Evolutionary conservation across 2,888 invertebrate species (phyloP).

Genomic region (Drosophila anomelani): DNA sequence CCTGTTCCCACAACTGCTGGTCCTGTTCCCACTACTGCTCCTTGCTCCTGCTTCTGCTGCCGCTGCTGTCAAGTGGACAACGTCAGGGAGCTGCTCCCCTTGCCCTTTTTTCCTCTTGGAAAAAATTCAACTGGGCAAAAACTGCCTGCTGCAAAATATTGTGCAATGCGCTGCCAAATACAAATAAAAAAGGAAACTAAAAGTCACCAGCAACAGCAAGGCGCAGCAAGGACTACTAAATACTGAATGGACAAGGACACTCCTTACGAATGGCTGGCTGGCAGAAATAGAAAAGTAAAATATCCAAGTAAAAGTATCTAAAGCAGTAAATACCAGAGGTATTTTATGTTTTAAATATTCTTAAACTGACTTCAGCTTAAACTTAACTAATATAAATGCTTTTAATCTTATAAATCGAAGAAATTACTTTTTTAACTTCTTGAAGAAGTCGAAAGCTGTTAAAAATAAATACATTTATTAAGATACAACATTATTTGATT

Average conservation of each 20-base stretch:
- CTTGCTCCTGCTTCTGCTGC: constrained; percentile 43
- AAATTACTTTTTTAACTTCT: background rate
- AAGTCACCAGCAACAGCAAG: constrained; percentile 12
- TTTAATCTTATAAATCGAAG: background rate
- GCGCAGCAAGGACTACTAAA: constrained; percentile 13
- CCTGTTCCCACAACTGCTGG: constrained; percentile 18
- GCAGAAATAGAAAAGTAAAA: background rate
- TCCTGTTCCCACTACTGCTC: constrained; percentile 16
- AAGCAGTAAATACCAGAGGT: background rate
- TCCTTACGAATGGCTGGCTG: constrained; percentile 4
- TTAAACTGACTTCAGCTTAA: background rate
- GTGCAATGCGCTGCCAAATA: constrained; percentile 78
- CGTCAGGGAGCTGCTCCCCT: constrained; percentile 33
- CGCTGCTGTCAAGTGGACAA: constrained; percentile 74
- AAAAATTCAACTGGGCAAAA: constrained; percentile 30
- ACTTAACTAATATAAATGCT: background rate
- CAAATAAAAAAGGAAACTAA: constrained; percentile 32
- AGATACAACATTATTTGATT: background rate
- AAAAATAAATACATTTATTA: background rate
- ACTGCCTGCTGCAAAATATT: constrained; percentile 64
- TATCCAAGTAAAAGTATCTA: constrained; percentile 3
- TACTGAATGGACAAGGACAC: constrained; percentile 28
- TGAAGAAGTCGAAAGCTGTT: background rate
- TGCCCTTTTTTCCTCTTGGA: background rate
- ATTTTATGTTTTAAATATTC: background rate